Evolutionary conservation across 2,888 invertebrate species (phyloP).

Genomic region (Papilio gigon): DNA sequence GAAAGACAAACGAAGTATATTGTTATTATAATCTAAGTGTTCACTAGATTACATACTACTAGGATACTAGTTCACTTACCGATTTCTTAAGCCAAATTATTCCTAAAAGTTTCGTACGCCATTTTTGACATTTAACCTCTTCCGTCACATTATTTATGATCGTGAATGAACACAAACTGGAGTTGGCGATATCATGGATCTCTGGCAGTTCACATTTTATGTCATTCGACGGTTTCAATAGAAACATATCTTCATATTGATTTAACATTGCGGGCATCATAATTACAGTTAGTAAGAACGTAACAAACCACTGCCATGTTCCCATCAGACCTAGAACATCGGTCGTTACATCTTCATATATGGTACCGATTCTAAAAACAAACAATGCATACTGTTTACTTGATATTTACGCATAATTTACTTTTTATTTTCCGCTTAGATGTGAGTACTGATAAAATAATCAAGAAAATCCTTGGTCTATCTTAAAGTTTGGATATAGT

Average conservation of each 20-base stretch:
- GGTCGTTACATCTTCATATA: constrained; percentile 74
- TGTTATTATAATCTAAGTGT: no score
- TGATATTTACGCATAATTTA: neutral
- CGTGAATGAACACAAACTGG: constrained; percentile 58
- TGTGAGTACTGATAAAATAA: neutral
- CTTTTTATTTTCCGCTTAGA: neutral
- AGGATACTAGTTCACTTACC: no score
- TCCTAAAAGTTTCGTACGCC: constrained; percentile 67
- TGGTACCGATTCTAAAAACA: constrained; percentile 69
- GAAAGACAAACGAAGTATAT: constrained; percentile 43
- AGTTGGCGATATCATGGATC: constrained; percentile 53
- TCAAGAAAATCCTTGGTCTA: neutral
- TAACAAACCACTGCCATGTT: constrained; percentile 73
- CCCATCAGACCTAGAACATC: constrained; percentile 72
- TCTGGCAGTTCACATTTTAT: constrained; percentile 57
- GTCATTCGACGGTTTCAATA: constrained; percentile 56
- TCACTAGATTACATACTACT: no score
- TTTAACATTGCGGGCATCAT: constrained; percentile 64
- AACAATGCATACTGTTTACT: neutral
- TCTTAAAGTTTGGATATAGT: neutral
- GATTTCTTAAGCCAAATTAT: constrained; percentile 69
- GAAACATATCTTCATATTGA: constrained; percentile 67
- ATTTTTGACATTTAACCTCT: constrained; percentile 58
- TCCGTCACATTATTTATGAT: constrained; percentile 55
- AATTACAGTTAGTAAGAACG: constrained; percentile 59